A percentile compares a stretch with the other conserved stretches of the same genome.
These are phyloP conservation scores for Heterodera filipjevi DNA, from an alignment of 2,888 invertebrate species.

Conservation along the genomic window DNA sequence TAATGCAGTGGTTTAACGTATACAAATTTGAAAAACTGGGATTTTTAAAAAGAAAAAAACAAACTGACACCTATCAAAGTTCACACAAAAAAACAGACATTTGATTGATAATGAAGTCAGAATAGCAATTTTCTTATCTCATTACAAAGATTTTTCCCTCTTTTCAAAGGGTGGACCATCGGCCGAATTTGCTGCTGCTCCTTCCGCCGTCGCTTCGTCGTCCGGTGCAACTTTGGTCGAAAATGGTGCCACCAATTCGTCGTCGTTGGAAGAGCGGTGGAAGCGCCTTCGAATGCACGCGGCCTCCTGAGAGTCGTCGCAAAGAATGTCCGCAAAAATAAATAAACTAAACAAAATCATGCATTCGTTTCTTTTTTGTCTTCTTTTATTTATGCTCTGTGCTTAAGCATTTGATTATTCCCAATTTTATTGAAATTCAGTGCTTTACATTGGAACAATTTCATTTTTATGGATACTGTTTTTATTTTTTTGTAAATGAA, in stretches of 20 bases:
- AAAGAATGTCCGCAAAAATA: background rate
- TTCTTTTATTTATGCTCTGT: background rate
- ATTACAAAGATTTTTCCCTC: background rate
- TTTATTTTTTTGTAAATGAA: background rate
- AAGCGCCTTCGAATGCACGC: slow-evolving; percentile 30
- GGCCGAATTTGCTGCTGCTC: background rate
- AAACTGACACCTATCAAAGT: too few species aligned
- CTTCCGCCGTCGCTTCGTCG: background rate
- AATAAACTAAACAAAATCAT: background rate
- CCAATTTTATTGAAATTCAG: background rate
- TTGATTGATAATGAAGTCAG: too few species aligned
- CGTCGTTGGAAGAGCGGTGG: slow-evolving; percentile 27
- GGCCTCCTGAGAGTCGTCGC: background rate
- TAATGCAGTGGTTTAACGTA: too few species aligned
- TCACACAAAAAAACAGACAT: too few species aligned
- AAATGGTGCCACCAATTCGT: background rate
- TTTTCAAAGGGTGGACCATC: background rate
- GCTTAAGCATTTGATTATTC: background rate
- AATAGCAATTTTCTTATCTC: background rate
- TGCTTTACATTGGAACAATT: too few species aligned
- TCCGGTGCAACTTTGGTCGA: background rate
- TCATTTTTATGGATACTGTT: background rate
- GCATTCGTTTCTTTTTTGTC: background rate
- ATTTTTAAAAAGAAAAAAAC: too few species aligned
- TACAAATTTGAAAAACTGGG: too few species aligned